Evolutionary conservation across 2,888 invertebrate genomes (phyloP), one percentile per base, ranked within the genome.

Genomic region (Proisotoma minuta): DNA sequence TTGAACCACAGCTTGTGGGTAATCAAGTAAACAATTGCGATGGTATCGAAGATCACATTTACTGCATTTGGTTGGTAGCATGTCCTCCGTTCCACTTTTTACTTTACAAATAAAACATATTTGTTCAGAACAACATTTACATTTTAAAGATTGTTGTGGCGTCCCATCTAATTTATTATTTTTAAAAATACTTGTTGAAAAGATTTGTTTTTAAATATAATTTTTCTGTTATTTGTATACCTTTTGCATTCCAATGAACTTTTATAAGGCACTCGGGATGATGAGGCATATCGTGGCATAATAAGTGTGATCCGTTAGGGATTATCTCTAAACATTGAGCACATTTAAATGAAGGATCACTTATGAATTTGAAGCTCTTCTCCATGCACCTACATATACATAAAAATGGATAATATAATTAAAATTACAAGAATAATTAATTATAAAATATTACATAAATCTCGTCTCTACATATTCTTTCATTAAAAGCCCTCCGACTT

Each of bases 1-100:
- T 23, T 68, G 66, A 24, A 72, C 58, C 28, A 65, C 68, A 3
- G 70, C 68, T 47, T 72, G 72, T 2, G 72, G 72, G 68, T 68
- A 72, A 5, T 47, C 39, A n/a, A 48, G 28, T 4, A 72, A 58
- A 39, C 72, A 72, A 1, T 62, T 51, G 2, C 68, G 59, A 60
- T 72, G 72, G 54, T 60, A 72, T 1, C 61, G 22, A 10, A 72
- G 39, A 1, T 67, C 64, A 52, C 72, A 72, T 43, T 65, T 60
- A 8, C 63, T 62, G 29, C 72, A 72, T 39, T 72, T 72, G 12
- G 27, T 26, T n/a, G 50, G 5, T 23, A 20, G 8, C 28, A 57
- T 49, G 10, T 59, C 57, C 3, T 27, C 34, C 15, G 43, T 50
- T 12, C 27, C 57, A 1, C 51, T 15, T 34, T 23, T 26, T 23